These are phyloP conservation scores for Eretmochelys imbricata DNA, from an alignment of 2,113 vertebrate genomes.

Conservation along the genomic window DNA sequence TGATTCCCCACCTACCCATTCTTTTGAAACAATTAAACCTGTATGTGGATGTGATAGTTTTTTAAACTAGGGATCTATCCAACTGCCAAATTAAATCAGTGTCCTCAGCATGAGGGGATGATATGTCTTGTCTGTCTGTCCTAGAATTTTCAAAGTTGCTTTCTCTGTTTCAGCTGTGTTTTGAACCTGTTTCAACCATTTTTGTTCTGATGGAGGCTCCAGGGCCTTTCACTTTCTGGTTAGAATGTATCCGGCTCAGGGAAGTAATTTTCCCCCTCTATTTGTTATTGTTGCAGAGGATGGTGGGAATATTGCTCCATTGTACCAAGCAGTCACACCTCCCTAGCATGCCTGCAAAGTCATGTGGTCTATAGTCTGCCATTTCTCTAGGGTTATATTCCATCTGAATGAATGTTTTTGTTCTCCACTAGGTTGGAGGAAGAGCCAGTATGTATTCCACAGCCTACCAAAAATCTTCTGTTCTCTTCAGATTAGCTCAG, in stretches of 20 bases:
- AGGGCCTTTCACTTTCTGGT: not conserved
- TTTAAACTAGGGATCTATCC: not conserved
- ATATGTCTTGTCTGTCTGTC: not conserved
- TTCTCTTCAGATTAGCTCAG: not conserved
- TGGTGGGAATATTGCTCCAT: not conserved
- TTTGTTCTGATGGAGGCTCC: not conserved
- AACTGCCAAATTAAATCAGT: not conserved
- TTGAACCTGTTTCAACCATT: not conserved
- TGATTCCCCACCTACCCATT: no score
- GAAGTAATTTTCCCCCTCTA: not conserved
- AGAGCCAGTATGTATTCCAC: not conserved
- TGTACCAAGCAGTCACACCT: not conserved
- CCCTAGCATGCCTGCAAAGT: not conserved
- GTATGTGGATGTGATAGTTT: not conserved
- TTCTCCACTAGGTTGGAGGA: not conserved
- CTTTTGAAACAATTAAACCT: not conserved
- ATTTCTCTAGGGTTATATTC: not conserved
- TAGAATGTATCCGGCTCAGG: not conserved
- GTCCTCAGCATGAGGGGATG: not conserved
- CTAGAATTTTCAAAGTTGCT: not conserved
- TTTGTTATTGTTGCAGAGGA: not conserved
- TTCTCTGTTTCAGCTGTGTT: conserved; percentile 1
- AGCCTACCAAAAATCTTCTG: not conserved
- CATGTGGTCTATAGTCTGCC: not conserved
- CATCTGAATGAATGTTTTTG: not conserved